Conservation (phyloP, 2,797 vertebrate genomes). For the Dromococcyx pavoninus region DNA sequence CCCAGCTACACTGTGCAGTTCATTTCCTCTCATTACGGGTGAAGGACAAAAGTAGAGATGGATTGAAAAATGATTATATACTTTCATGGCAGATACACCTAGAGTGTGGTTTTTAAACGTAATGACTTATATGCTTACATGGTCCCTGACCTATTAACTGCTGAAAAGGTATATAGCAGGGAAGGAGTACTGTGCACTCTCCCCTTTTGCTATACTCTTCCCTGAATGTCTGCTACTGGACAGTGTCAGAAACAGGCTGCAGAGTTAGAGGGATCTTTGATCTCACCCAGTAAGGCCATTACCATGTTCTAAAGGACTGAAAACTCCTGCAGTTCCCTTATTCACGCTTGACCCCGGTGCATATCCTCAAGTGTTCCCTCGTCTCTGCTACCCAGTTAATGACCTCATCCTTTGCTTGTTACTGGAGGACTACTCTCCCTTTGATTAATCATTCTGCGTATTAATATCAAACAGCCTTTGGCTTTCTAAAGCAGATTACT, state of each 20-base stretch:
- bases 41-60: background rate
- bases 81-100: background rate
- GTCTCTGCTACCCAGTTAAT: slow-evolving; percentile 58
- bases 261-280: background rate
- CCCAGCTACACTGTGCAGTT: background rate
- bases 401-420: slow-evolving; percentile 65
- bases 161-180: background rate
- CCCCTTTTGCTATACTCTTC: background rate
- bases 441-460: slow-evolving; percentile 73
- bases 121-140: background rate
- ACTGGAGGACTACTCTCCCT: slow-evolving; percentile 50
- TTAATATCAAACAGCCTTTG: slow-evolving; percentile 71
- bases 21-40: background rate
- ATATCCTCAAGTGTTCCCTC: slow-evolving; percentile 58
- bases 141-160: background rate
- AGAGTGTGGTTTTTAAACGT: background rate
- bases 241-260: background rate
- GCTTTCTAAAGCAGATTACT: slow-evolving; percentile 68
- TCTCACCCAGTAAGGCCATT: background rate
- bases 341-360: background rate
- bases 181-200: background rate
- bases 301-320: slow-evolving; percentile 1
- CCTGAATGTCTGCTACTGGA: background rate
- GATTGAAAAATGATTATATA: background rate
- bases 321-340: background rate